Evolutionary conservation across 2,888 invertebrate genomes (phyloP).

Genomic region (Hymenopus coronatus): DNA sequence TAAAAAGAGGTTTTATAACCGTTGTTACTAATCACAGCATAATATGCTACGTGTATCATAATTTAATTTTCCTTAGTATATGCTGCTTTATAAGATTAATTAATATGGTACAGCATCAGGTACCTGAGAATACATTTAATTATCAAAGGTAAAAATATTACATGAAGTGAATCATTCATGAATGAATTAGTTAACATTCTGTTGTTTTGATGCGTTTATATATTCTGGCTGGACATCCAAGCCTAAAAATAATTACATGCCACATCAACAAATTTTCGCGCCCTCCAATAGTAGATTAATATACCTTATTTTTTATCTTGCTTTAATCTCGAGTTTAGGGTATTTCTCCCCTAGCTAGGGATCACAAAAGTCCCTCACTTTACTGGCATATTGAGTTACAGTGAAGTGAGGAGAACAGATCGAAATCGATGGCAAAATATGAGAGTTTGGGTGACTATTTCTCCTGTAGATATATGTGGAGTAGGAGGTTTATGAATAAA

Average conservation of each 20-base stretch:
- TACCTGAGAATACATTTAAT: too few relatives aligned
- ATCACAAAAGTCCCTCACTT: neutral
- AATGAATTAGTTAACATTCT: too few relatives aligned
- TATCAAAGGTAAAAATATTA: too few relatives aligned
- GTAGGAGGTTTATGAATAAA: constrained; percentile 50
- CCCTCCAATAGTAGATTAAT: neutral
- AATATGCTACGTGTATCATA: too few relatives aligned
- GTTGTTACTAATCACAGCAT: too few relatives aligned
- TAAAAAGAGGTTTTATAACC: too few relatives aligned
- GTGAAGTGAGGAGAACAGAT: constrained; percentile 36
- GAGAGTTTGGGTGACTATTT: constrained; percentile 27
- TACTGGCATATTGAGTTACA: constrained; percentile 18
- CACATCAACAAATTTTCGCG: neutral
- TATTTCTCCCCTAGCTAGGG: neutral
- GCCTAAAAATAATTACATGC: neutral
- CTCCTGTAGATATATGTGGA: neutral
- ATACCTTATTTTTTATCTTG: neutral
- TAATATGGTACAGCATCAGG: too few relatives aligned
- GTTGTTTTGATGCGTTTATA: too few relatives aligned
- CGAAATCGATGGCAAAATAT: constrained; percentile 17
- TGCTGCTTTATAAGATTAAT: too few relatives aligned
- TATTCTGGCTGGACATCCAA: too few relatives aligned
- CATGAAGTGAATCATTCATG: too few relatives aligned
- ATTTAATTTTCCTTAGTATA: too few relatives aligned
- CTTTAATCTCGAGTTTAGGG: neutral